Base-by-base conservation (phyloP, 2,113 vertebrate genomes). In the Pteropus alecto region DNA sequence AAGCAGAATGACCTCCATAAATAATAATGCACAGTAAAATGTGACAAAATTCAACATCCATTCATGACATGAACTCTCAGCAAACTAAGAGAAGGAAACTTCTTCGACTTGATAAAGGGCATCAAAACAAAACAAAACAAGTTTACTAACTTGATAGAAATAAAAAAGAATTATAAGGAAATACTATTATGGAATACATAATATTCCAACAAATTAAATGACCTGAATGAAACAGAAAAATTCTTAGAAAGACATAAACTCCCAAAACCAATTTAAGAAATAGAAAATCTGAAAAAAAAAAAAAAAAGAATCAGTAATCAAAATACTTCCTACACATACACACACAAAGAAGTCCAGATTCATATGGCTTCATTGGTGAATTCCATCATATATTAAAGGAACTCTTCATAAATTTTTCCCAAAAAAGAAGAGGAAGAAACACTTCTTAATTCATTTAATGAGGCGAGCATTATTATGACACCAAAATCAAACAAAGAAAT, bases 161-260 rank as follows among this genome's bases (percentile, higher is more conserved):
- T 51, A 51, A 92, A 92, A 92, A 78, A 51, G 30, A 38, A 74
- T 43, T 79, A 56, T 19, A 91, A 95, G 67, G 16, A 93, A 93
- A 91, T 87, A 63, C 35, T 71, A 78, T 12, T n/a, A n/a, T n/a
- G n/a, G n/a, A n/a, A n/a, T n/a, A n/a, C 74, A 46, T 2, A 82
- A 19, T n/a, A 70, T 46, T 46, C 30, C 35, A 88, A 74, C 18
- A 33, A 74, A 93, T 90, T 46, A 93, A 30, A 48, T 54, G 65
- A 89, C 63, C 26, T 58, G 11, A 24, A 54, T 87, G 14, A 85
- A 95, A 77, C 0, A 78, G 28, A 71, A 24, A 82, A 93, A 51
- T 68, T 76, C 60, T 43, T 73, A 74, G 63, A 67, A 85, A 92
- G 30, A 65, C 30, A 76, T 60, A 41, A 79, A 48, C 6, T 78